Conservation (phyloP, 2,797 vertebrate species). For the Dendrocincla fuliginosa region DNA sequence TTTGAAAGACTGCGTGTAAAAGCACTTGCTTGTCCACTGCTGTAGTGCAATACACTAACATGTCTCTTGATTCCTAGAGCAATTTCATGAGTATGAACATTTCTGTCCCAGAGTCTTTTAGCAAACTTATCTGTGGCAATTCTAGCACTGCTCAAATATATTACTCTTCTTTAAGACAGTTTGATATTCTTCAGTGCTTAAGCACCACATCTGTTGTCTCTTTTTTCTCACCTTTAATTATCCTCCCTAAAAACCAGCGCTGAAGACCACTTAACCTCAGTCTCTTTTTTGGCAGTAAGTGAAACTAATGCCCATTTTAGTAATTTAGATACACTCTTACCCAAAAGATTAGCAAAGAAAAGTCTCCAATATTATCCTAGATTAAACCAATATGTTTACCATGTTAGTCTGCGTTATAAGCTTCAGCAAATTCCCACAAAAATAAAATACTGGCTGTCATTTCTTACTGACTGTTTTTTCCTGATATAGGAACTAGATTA, state of each 20-base stretch:
- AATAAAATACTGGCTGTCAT: background rate
- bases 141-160: background rate
- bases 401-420: background rate
- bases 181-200: background rate
- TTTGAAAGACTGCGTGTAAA: background rate
- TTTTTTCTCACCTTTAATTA: background rate
- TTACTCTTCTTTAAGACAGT: background rate
- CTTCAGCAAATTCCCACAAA: background rate
- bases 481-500: conserved; percentile 4
- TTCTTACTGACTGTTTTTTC: background rate
- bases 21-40: background rate
- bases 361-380: background rate
- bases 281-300: background rate
- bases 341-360: background rate
- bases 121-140: background rate
- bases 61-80: background rate
- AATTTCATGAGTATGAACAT: background rate
- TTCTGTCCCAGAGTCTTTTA: background rate
- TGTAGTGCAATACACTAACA: background rate
- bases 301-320: background rate
- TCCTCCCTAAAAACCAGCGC: background rate
- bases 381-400: background rate
- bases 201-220: background rate
- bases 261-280: background rate
- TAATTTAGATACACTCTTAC: background rate